A percentile compares a stretch with the other conserved stretches of the same genome.
Evolutionary conservation across 2,888 invertebrate species (phyloP).

Genomic region (Synergus umbraculus): DNA sequence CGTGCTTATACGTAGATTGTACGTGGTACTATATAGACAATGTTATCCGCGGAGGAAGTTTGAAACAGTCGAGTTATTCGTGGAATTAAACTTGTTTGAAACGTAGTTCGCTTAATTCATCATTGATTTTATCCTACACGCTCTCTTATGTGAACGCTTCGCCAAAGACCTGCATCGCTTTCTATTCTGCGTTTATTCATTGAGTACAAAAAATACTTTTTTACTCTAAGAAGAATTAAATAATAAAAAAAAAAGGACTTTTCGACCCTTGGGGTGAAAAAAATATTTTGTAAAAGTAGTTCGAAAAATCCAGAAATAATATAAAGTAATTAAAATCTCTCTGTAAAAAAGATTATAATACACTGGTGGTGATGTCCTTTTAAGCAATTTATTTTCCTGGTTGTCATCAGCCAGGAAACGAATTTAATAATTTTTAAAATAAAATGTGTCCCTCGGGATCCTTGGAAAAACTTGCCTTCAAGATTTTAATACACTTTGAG

Average conservation of each 20-base stretch:
- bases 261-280: too few relatives aligned
- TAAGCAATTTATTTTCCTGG: background rate
- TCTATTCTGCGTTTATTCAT: background rate
- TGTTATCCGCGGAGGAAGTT: conserved; percentile 32
- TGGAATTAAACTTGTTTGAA: conserved; percentile 39
- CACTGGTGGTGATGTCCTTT: too few relatives aligned
- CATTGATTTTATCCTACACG: conserved; percentile 37
- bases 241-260: too few relatives aligned
- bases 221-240: too few relatives aligned
- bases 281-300: too few relatives aligned
- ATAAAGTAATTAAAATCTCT: too few relatives aligned
- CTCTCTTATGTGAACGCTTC: background rate
- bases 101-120: conserved; percentile 21
- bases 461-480: background rate
- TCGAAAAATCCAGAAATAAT: too few relatives aligned
- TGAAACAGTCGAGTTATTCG: conserved; percentile 33
- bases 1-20: background rate
- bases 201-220: too few relatives aligned
- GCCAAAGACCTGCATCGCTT: background rate
- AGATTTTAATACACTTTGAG: conserved; percentile 21
- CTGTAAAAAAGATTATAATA: too few relatives aligned
- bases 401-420: background rate
- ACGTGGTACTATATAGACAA: background rate
- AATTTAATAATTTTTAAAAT: background rate
- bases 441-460: background rate